phyloP scores from a whole-genome alignment of 2,797 vertebrate genomes.

The Fistularia commersonii region DNA sequence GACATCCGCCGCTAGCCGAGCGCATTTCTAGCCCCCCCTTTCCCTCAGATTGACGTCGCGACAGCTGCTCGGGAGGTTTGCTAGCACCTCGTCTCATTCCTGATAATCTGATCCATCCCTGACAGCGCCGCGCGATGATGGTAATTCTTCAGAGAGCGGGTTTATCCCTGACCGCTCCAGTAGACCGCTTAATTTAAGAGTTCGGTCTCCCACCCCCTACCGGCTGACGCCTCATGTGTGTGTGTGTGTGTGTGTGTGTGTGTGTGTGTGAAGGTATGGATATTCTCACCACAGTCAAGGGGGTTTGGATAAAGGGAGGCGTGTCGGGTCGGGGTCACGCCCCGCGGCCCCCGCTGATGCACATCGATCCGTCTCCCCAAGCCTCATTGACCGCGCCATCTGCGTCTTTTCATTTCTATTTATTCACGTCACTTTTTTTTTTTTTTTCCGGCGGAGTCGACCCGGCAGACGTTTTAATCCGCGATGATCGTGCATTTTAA shows the following conservation, averaged over 20 bases:
- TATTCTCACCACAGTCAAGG: neutral
- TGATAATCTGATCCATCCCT: slow-evolving; percentile 73
- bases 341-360: slow-evolving; percentile 29
- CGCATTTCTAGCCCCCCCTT: too few species aligned
- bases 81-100: slow-evolving; percentile 68
- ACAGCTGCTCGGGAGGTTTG: slow-evolving; percentile 54
- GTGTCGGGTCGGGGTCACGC: slow-evolving; percentile 46
- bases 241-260: neutral
- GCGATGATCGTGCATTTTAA: too few species aligned
- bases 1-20: too few species aligned
- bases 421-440: slow-evolving; percentile 13
- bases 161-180: slow-evolving; percentile 70
- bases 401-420: neutral
- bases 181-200: slow-evolving; percentile 73
- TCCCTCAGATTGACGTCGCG: neutral
- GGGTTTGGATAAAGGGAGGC: slow-evolving; percentile 1
- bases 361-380: slow-evolving; percentile 56
- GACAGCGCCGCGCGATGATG: slow-evolving; percentile 67
- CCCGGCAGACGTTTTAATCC: neutral
- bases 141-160: slow-evolving; percentile 70
- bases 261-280: slow-evolving; percentile 21
- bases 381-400: slow-evolving; percentile 51
- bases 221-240: slow-evolving; percentile 46
- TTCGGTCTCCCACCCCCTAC: slow-evolving; percentile 53
- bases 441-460: neutral